Evolutionary conservation across 2,888 invertebrate genomes (phyloP).

Genomic region (Acanthoscelides obtectus): DNA sequence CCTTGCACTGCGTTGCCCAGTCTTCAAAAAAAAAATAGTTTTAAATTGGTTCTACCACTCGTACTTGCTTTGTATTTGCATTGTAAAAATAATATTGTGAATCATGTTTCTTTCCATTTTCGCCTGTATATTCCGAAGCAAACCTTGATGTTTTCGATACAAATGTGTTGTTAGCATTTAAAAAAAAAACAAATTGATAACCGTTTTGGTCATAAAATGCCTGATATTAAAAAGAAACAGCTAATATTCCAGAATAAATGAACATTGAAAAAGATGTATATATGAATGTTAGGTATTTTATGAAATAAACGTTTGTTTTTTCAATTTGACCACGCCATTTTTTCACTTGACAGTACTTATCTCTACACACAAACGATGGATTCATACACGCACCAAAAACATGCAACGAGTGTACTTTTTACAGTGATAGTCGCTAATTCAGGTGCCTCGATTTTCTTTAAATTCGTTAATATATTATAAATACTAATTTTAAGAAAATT

Average conservation of each 20-base stretch:
- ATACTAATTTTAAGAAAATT: conserved; percentile 45
- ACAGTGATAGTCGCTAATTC: conserved; percentile 43
- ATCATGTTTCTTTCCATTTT: too few species aligned
- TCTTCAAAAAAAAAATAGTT: neutral
- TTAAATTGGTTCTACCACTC: too few species aligned
- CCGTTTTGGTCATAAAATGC: too few species aligned
- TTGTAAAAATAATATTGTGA: too few species aligned
- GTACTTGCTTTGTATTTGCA: too few species aligned
- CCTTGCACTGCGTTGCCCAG: neutral
- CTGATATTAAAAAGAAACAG: too few species aligned
- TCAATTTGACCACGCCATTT: neutral
- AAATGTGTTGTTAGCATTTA: too few species aligned
- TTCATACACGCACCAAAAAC: conserved; percentile 27
- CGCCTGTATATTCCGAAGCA: too few species aligned
- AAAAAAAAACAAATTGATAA: too few species aligned
- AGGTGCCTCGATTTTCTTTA: conserved; percentile 46
- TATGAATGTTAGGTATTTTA: neutral
- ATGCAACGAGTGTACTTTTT: conserved; percentile 36
- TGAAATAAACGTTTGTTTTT: neutral
- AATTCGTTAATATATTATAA: conserved; percentile 43
- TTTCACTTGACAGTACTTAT: neutral
- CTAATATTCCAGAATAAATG: too few species aligned
- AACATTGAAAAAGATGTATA: too few species aligned
- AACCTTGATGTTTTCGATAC: too few species aligned
- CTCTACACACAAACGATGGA: neutral